Conservation (phyloP, 1,140 invertebrate genomes). For the Sycophaga agraensis region DNA sequence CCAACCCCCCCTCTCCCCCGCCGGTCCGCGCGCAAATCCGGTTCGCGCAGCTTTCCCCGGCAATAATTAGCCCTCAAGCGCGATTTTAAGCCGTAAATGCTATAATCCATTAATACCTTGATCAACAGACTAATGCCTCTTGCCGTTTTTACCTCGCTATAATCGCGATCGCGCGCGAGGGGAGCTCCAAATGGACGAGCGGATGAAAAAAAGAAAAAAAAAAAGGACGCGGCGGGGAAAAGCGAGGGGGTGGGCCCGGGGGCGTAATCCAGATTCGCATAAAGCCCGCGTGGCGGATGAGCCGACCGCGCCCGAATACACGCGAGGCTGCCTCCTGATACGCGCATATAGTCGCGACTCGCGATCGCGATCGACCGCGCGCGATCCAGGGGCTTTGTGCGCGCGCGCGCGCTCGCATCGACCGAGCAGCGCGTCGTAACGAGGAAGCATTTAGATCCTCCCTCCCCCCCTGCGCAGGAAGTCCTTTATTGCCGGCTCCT, state of each 20-base stretch:
- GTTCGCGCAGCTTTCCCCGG: conserved; percentile 18
- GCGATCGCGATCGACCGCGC: too few species aligned
- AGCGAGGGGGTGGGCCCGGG: too few species aligned
- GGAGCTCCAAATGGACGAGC: conserved; percentile 11
- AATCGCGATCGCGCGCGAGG: not conserved
- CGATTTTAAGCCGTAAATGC: conserved; percentile 30
- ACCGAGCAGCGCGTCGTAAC: not conserved
- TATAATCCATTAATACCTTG: conserved; percentile 29
- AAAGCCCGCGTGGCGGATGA: not conserved
- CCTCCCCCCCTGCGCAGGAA: too few species aligned
- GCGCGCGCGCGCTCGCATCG: too few species aligned
- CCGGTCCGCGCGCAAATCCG: not conserved
- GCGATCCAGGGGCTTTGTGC: too few species aligned
- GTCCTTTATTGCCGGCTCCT: not conserved
- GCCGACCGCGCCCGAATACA: not conserved
- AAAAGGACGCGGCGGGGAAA: too few species aligned
- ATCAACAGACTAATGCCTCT: conserved; percentile 22
- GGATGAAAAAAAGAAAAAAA: too few species aligned
- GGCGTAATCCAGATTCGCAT: conserved; percentile 15
- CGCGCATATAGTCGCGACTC: not conserved
- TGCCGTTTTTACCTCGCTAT: not conserved
- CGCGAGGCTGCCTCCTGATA: not conserved
- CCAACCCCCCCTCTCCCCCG: too few species aligned
- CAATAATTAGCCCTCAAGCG: conserved; percentile 30
- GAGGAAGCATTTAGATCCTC: not conserved